Base-by-base conservation (phyloP, 2,113 vertebrate genomes). In the Hypanus sabinus region DNA sequence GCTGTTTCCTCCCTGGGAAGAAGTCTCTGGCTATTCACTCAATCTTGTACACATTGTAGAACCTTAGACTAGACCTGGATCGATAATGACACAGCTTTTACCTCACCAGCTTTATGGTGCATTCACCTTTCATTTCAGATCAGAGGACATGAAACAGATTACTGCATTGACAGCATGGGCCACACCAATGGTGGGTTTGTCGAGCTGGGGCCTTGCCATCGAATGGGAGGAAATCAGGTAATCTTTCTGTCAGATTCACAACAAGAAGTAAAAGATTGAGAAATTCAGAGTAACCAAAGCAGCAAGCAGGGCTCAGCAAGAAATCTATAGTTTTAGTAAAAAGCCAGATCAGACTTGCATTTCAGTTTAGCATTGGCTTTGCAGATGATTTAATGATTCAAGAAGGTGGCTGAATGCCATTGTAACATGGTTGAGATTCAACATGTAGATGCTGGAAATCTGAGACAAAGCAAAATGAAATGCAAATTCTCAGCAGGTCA, bases 181-280 rank as follows among this genome's bases (percentile, higher is more conserved):
- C 98, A 97, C 95, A 99, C 97, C 7, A 99, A 99, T 0, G 99
- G 99, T 83, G 99, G 98, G 6, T 97, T 96, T 1, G 97, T 98
- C 75, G 99, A 99, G 95, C 97, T 98, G 0, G 99, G 99, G 46
- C 98, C 98, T 0, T 99, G 99, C 95, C 99, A 99, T 95, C 97
- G 98, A 94, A 99, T 99, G 99, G 99, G 99, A 24, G 99, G 99
- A 60, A 99, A 99, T 95, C 99, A 99, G 98, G 99, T 99, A 96
- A 96, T 94, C 91, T 10, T 60, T 24, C n/a, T 38, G 22, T 38
- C 68, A 93, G 70, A 11, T 71, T 73, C 22, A 38, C 68, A 92
- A 18, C 18, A 16, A 71, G 36, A 55, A 71, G 9, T 71, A 5
- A 87, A 87, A 62, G 83, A 30, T 24, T 22, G 27, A 11, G 83